A percentile compares a stretch with the other conserved stretches of the same genome.
phyloP scores from a whole-genome alignment of 2,797 vertebrate species.

The Anomalospiza imberbis region DNA sequence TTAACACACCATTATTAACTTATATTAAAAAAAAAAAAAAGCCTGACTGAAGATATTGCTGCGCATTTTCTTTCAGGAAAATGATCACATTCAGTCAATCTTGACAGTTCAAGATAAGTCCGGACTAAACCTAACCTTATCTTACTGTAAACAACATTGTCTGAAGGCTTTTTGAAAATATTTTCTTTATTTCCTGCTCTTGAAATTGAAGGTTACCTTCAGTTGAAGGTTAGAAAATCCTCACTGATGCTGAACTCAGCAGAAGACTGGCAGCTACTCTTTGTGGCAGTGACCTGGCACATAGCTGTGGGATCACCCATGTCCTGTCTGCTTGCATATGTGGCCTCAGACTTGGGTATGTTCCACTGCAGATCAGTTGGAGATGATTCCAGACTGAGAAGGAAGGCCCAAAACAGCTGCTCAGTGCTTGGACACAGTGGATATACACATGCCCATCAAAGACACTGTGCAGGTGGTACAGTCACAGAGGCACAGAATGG shows the following conservation, averaged over 20 bases:
- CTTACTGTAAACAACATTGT: neutral
- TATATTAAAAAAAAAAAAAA: neutral
- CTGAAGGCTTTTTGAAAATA: neutral
- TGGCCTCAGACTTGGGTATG: neutral
- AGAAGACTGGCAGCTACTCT: neutral
- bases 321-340: neutral
- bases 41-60: neutral
- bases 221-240: neutral
- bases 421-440: rapidly evolving
- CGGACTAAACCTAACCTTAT: neutral
- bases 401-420: neutral
- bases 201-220: neutral
- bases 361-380: neutral
- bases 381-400: neutral
- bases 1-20: neutral
- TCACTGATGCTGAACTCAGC: neutral
- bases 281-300: neutral
- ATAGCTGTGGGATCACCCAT: neutral
- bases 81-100: neutral
- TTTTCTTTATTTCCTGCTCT: neutral
- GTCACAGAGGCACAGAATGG: neutral
- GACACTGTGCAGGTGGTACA: neutral
- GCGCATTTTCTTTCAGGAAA: neutral
- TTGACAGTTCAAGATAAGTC: neutral
- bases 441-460: rapidly evolving